Evolutionary conservation across 2,888 invertebrate genomes (phyloP).

Genomic region (Cetonia aurata): DNA sequence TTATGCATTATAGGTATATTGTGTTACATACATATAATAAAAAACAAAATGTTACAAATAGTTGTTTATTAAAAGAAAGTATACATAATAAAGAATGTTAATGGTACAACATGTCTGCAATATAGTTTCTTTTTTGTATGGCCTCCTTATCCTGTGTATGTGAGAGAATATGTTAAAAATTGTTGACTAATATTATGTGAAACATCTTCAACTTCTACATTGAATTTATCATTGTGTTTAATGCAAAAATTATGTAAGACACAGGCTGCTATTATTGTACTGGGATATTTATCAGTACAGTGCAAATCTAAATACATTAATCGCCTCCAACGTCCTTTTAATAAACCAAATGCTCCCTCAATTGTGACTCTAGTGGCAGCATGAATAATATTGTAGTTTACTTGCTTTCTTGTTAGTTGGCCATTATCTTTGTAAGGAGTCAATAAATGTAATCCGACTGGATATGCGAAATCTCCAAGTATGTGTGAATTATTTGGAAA

Average conservation of each 20-base stretch:
- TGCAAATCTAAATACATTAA: constrained; percentile 1
- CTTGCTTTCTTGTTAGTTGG: neutral
- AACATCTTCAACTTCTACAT: neutral
- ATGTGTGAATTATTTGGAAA: neutral
- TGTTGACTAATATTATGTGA: too few species aligned
- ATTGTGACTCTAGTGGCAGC: neutral
- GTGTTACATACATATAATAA: too few species aligned
- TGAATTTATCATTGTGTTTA: constrained; percentile 5
- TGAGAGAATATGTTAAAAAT: too few species aligned
- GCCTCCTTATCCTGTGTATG: too few species aligned
- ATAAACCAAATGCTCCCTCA: neutral
- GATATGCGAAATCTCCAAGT: constrained; percentile 1
- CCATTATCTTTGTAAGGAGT: constrained; percentile 6
- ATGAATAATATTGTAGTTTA: neutral
- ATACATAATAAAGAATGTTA: too few species aligned
- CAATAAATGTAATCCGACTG: constrained; percentile 2
- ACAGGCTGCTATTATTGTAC: neutral
- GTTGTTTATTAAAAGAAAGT: too few species aligned
- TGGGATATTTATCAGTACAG: neutral
- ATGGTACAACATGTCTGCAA: too few species aligned
- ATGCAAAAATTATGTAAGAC: neutral
- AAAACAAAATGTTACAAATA: too few species aligned
- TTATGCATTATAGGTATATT: too few species aligned
- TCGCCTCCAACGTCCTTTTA: neutral
- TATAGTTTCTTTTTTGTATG: too few species aligned